These are phyloP conservation scores for Microctonus aethiopoides DNA, from an alignment of 2,888 invertebrate genomes.

Conservation along the genomic window DNA sequence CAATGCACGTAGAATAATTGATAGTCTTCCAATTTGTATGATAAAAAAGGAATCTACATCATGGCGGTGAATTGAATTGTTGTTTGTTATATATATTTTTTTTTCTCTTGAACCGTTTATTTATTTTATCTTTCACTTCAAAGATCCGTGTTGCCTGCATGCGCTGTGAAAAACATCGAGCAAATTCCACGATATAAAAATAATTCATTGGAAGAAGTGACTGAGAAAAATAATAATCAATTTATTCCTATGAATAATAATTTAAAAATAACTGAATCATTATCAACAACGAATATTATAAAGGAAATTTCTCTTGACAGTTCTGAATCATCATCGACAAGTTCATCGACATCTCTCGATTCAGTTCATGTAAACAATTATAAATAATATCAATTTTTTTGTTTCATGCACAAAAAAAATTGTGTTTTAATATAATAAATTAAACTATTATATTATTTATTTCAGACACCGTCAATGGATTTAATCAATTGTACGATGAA, in stretches of 20 bases:
- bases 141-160: slow-evolving; percentile 39
- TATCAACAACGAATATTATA: background rate
- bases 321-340: background rate
- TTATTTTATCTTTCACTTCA: background rate
- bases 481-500: background rate
- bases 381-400: background rate
- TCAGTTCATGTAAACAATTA: background rate
- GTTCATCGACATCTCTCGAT: slow-evolving; percentile 2
- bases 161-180: slow-evolving; percentile 36
- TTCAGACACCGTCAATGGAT: background rate
- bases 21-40: slow-evolving; percentile 32
- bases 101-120: background rate
- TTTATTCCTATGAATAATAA: background rate
- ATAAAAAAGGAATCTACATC: slow-evolving; percentile 32
- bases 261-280: background rate
- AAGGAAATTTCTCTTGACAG: background rate
- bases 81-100: background rate
- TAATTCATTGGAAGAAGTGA: slow-evolving; percentile 38
- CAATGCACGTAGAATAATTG: background rate
- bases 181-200: slow-evolving; percentile 34
- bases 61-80: slow-evolving; percentile 23
- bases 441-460: no score
- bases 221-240: background rate
- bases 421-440: background rate
- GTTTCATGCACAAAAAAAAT: background rate